A percentile compares a stretch with the other conserved stretches of the same genome.
These are phyloP conservation scores for Cantharis rustica DNA, from an alignment of 2,888 invertebrate genomes.

Conservation along the genomic window DNA sequence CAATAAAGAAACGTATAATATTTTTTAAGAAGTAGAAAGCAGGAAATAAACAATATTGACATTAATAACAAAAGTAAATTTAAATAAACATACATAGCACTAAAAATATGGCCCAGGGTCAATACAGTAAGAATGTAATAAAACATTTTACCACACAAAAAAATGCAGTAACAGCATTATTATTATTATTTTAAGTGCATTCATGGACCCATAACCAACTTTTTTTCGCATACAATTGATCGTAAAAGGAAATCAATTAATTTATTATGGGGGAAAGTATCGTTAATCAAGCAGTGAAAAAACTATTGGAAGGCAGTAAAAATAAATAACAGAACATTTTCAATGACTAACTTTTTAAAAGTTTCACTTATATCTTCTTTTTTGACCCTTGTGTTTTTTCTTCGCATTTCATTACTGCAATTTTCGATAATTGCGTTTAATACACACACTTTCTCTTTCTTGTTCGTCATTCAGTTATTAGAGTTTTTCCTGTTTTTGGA, in stretches of 20 bases:
- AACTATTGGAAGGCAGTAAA: neutral
- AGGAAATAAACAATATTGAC: neutral
- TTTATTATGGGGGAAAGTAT: neutral
- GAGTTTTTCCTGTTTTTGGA: too few relatives aligned
- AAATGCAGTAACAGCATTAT: neutral
- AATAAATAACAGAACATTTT: neutral
- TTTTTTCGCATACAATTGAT: neutral
- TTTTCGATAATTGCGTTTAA: neutral
- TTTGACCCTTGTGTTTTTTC: neutral
- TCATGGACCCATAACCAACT: neutral
- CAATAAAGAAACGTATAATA: neutral
- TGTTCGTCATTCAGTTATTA: neutral
- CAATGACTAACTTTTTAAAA: neutral
- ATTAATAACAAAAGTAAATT: neutral
- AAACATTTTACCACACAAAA: neutral
- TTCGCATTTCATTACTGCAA: neutral
- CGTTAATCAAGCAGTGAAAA: neutral
- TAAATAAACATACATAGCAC: neutral
- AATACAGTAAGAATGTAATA: neutral
- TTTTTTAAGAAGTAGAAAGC: neutral
- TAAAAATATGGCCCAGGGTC: neutral
- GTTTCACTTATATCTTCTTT: neutral
- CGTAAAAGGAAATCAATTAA: neutral
- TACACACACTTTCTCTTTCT: neutral
- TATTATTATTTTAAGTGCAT: neutral